Percentiles rank a stretch among this genome's conserved stretches.
These are phyloP conservation scores for Nycticorax nycticorax DNA, from an alignment of 2,113 vertebrate genomes.

Conservation along the genomic window DNA sequence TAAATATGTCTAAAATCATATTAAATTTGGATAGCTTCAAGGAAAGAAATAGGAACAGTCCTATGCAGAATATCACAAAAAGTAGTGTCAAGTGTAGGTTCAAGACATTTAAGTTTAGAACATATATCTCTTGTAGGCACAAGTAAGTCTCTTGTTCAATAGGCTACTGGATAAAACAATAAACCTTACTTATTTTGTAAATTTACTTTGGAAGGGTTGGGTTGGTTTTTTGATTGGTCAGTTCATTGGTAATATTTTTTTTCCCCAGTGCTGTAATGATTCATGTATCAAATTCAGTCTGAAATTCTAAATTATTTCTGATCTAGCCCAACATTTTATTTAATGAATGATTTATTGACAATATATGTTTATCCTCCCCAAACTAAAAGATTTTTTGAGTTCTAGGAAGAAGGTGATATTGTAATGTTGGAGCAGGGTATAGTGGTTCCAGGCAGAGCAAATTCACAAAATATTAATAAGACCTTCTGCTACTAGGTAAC, in stretches of 20 bases:
- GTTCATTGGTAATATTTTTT: background rate
- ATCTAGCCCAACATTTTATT: background rate
- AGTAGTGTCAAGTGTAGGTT: background rate
- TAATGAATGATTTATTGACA: background rate
- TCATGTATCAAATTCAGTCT: background rate
- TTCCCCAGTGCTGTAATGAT: background rate
- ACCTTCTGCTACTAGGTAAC: background rate
- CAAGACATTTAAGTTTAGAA: background rate
- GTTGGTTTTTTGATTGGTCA: background rate
- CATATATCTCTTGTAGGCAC: background rate
- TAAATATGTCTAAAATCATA: background rate
- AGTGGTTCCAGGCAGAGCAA: background rate
- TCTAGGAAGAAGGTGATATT: background rate
- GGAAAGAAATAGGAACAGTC: background rate
- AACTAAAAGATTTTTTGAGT: background rate
- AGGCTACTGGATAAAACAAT: background rate
- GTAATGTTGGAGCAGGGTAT: background rate
- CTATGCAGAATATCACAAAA: background rate
- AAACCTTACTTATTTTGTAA: fast-evolving
- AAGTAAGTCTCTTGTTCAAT: background rate
- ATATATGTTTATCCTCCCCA: background rate
- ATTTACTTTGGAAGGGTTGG: background rate
- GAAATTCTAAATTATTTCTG: background rate
- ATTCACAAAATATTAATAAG: background rate
- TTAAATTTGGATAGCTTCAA: background rate